Base-by-base conservation (phyloP, 2,797 vertebrate species). In the Decapterus maruadsi region DNA sequence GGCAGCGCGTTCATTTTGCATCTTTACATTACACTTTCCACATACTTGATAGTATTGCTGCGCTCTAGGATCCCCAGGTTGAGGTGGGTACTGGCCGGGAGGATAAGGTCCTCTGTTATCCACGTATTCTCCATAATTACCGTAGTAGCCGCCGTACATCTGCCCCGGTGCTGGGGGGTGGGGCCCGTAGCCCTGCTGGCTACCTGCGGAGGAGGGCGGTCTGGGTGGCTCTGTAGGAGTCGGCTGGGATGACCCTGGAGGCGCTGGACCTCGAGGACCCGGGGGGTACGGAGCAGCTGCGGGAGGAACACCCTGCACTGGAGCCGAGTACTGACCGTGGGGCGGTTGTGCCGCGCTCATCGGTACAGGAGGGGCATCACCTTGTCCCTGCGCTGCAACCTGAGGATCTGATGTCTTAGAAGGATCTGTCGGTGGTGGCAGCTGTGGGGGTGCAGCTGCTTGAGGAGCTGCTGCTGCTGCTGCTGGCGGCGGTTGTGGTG, bases 31-130 rank as follows among this genome's bases (percentile, higher is more conserved):
- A 26, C 26, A 26, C 26, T 26, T 26, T 26, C 8, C 38, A 55
- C 62, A 36, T 94, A 99, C 98, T 93, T 96, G 95, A 87, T 97
- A 97, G 82, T 97, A 98, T 31, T 95, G 94, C 38, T 96, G 95
- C 68, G 93, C 82, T 81, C 96, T 95, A 1, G 96, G 95, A 77
- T 98, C 97, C 80, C 90, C 69, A 1, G 91, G 82, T 8, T 92
- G 93, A 22, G 84, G 88, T 58, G 89, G 90, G 78, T 91, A 93
- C 57, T 97, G 98, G 0, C 92, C 91, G 2, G 94, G 87, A 0
- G 91, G 94, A 85, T 97, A 97, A 0, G 94, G 90, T 8, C 93
- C 74, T 86, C 94, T 93, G 87, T 87, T 72, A 60, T 96, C 93
- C 0, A 93, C 92, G 81, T 97, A 98, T 74, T 96, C 91, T 5